Conservation (phyloP, 2,797 vertebrate genomes). For the Oreortyx pictus region DNA sequence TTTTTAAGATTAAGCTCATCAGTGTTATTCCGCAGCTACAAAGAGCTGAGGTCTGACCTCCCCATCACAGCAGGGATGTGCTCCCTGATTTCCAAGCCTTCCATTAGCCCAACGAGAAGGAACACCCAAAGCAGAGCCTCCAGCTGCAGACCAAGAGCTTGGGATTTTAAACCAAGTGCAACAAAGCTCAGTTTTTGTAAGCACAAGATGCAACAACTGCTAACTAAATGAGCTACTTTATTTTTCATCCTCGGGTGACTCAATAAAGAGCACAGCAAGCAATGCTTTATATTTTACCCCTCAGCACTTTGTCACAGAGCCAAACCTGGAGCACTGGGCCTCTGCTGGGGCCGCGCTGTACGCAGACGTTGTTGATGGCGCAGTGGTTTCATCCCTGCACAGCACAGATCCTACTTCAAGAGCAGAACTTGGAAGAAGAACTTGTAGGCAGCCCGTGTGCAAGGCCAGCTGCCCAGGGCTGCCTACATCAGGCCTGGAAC, state of each 20-base stretch:
- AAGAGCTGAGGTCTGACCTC: background rate
- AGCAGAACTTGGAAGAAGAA: too few species aligned
- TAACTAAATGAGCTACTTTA: background rate
- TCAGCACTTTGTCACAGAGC: background rate
- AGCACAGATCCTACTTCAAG: too few species aligned
- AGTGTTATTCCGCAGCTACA: background rate
- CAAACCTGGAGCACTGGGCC: background rate
- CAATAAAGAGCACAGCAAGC: background rate
- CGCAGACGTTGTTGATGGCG: too few species aligned
- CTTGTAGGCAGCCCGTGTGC: too few species aligned
- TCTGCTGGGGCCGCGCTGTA: too few species aligned
- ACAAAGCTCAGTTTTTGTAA: background rate
- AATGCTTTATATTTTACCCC: background rate
- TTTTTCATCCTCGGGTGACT: background rate
- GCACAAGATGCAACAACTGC: background rate
- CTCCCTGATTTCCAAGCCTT: background rate
- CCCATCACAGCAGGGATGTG: background rate
- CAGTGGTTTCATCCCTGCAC: too few species aligned
- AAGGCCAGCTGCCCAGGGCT: background rate
- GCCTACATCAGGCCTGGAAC: background rate
- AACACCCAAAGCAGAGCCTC: slow-evolving; percentile 9
- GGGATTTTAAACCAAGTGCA: slow-evolving; percentile 11
- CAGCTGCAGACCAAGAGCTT: background rate
- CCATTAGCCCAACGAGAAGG: background rate
- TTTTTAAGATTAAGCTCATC: background rate